Percentiles rank a stretch among this genome's conserved stretches.
Evolutionary conservation across 2,797 vertebrate species (phyloP).

Genomic region (Oryzias sinensis): DNA sequence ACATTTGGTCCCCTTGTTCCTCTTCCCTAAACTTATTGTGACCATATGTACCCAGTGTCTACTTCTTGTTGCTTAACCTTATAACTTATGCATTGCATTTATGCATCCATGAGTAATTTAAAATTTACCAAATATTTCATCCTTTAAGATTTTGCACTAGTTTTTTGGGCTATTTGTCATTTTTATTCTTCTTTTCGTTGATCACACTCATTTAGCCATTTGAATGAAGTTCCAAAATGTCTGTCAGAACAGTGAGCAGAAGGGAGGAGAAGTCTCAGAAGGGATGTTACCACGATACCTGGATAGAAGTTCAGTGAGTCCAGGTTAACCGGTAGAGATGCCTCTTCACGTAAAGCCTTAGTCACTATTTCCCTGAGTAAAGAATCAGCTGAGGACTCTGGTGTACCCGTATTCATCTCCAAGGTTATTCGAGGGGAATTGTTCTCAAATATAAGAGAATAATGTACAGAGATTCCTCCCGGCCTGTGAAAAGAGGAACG

Average conservation of each 20-base stretch:
- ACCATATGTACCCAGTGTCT: too few relatives aligned
- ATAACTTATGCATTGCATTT: too few relatives aligned
- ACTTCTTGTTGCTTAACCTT: too few relatives aligned
- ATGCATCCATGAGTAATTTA: too few relatives aligned
- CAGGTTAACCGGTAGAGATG: constrained; percentile 81
- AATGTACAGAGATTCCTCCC: constrained; percentile 80
- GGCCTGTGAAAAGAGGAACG: constrained; percentile 66
- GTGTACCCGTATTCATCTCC: constrained; percentile 50
- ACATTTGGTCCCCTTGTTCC: too few relatives aligned
- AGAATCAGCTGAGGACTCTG: constrained; percentile 48
- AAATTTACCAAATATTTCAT: too few relatives aligned
- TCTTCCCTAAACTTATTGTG: too few relatives aligned
- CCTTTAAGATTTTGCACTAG: too few relatives aligned
- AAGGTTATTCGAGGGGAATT: constrained; percentile 70
- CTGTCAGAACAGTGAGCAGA: neutral
- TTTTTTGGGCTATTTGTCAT: too few relatives aligned
- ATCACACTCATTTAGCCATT: too few relatives aligned
- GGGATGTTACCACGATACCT: constrained; percentile 28
- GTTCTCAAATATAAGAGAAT: constrained; percentile 81
- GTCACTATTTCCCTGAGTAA: constrained; percentile 81
- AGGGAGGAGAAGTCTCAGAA: neutral
- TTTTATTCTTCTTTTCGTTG: too few relatives aligned
- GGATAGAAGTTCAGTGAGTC: constrained; percentile 80
- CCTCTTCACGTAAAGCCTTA: constrained; percentile 81
- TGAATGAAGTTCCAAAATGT: too few relatives aligned